Evolutionary conservation across 2,113 vertebrate species (phyloP), one percentile per base, ranked within the genome.

Genomic region (Thunnus maccoyii): DNA sequence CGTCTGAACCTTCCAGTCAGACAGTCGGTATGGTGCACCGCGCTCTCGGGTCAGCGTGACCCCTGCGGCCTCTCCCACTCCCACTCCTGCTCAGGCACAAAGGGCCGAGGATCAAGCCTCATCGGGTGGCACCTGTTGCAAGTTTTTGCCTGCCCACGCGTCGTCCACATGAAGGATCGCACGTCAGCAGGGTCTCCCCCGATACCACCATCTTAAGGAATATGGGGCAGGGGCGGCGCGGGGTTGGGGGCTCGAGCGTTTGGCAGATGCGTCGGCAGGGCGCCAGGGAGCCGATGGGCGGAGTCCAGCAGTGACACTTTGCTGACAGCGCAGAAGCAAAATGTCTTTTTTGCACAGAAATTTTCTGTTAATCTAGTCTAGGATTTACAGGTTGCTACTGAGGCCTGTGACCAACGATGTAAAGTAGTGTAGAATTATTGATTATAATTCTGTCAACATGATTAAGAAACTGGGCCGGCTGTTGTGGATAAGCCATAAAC

Each of bases 1-100:
- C 65, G 44, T 85, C 56, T 83, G 74, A 81, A 76, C 30, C 46
- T 65, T 91, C 68, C 70, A 79, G 82, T 90, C 90, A 91, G 90
- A 84, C 82, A 7, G 72, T 87, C 54, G 76, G 82, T 80, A 83
- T 80, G 76, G 81, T 32, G 82, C 81, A 64, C 82, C 83, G 72
- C 56, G 85, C 68, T 90, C 83, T 50, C 27, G 67, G 90, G 93
- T 93, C 93, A 84, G 56, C 8, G 9, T 92, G 93, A 95, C 95
- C 95, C 91, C 85, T 41, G 60, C 46, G 51, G 88, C 83, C 94
- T 95, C 93, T 94, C 94, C 85, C 94, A 94, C 95, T 95, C 94
- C 94, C 91, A 95, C 95, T 89, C 88, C 48, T 52, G 57, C 74
- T 87, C 86, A 10, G 83, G 86, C 92, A 95, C 94, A 94, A 94